Evolutionary conservation across 2,113 vertebrate genomes (phyloP).

Genomic region (Platysternon megacephalum): DNA sequence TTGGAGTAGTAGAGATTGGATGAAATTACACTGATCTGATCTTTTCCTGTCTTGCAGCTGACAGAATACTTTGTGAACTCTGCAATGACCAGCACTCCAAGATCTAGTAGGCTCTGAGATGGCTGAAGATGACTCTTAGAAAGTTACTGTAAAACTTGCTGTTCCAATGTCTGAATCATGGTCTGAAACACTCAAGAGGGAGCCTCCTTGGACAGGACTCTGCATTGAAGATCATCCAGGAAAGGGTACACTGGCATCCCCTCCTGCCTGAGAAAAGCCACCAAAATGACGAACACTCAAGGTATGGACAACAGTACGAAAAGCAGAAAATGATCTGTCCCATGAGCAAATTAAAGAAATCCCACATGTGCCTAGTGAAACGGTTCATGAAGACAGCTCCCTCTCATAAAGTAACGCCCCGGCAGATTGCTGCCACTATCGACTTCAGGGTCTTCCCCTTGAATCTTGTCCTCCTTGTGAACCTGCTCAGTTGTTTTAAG

Average conservation of each 20-base stretch:
- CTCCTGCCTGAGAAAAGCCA: not conserved
- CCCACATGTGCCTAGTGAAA: not conserved
- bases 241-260: not conserved
- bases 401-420: too few relatives aligned
- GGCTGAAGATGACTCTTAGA: not conserved
- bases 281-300: not conserved
- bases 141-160: not conserved
- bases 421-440: not conserved
- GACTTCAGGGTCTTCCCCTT: not conserved
- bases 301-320: rapidly evolving
- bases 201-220: too few relatives aligned
- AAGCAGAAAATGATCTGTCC: not conserved
- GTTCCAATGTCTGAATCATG: not conserved
- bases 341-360: not conserved
- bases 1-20: not conserved
- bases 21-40: not conserved
- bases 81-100: not conserved
- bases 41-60: not conserved
- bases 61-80: not conserved
- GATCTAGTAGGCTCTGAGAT: not conserved
- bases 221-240: not conserved
- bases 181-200: not conserved
- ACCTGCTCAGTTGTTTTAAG: not conserved
- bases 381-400: too few relatives aligned
- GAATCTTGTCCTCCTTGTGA: not conserved